Evolutionary conservation across 2,888 invertebrate genomes (phyloP).

Genomic region (Xestia rhomboidea): DNA sequence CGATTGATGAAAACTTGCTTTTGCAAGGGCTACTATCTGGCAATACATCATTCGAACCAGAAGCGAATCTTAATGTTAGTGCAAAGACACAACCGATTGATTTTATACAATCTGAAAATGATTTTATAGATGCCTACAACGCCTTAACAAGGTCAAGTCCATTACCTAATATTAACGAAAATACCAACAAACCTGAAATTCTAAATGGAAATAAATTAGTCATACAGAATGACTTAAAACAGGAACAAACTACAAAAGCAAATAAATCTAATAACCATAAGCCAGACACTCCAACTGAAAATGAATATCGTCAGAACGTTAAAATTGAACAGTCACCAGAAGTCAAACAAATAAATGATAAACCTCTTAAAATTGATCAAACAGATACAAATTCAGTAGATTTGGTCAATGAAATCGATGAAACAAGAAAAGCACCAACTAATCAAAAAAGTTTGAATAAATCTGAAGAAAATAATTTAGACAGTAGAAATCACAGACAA

Average conservation of each 20-base stretch:
- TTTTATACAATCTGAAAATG: conserved; percentile 86
- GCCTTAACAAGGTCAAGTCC: conserved; percentile 85
- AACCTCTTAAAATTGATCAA: conserved; percentile 19
- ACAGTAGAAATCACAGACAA: conserved; percentile 33
- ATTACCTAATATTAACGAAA: conserved; percentile 78
- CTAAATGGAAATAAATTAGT: conserved; percentile 22
- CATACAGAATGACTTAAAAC: conserved; percentile 9
- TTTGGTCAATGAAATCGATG: neutral
- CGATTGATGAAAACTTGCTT: conserved; percentile 80
- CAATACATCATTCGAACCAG: conserved; percentile 61
- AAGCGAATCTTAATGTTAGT: conserved; percentile 40
- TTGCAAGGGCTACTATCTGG: conserved; percentile 78
- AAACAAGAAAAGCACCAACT: conserved; percentile 8
- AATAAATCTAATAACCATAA: conserved; percentile 18
- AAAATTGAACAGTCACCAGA: conserved; percentile 15
- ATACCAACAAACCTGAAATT: conserved; percentile 26
- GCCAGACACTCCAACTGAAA: conserved; percentile 10
- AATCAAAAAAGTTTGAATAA: conserved; percentile 11
- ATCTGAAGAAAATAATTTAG: conserved; percentile 20
- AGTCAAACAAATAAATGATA: conserved; percentile 17
- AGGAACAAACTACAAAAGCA: neutral
- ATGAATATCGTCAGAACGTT: neutral
- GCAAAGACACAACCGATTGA: conserved; percentile 75
- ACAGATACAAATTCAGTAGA: neutral
- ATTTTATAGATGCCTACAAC: conserved; percentile 88